Percentiles rank a stretch among this genome's conserved stretches.
Conservation (phyloP, 2,888 invertebrate genomes). For the Choristoneura rosaceana region DNA sequence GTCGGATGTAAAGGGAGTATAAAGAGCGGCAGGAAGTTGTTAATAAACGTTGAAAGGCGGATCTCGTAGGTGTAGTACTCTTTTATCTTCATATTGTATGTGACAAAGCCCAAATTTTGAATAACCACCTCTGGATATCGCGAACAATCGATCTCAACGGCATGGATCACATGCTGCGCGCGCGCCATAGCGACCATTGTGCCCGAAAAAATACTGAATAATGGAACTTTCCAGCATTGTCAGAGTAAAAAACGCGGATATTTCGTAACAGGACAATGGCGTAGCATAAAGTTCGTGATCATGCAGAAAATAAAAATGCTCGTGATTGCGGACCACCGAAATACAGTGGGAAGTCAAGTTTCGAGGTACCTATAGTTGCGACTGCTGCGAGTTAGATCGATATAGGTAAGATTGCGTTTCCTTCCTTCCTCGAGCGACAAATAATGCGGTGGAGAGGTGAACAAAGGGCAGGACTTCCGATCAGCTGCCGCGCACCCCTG, state of each 20-base stretch:
- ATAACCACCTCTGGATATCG: conserved; percentile 74
- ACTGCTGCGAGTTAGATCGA: conserved; percentile 39
- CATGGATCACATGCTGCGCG: conserved; percentile 80
- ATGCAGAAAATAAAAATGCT: conserved; percentile 44
- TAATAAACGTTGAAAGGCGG: conserved; percentile 65
- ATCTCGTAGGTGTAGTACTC: conserved; percentile 71
- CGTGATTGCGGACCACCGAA: conserved; percentile 18
- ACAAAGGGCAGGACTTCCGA: conserved; percentile 85
- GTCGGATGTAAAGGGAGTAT: conserved; percentile 54
- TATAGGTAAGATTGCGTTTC: conserved; percentile 55
- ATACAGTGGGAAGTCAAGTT: conserved; percentile 20
- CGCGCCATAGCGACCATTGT: conserved; percentile 76
- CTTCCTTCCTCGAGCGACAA: conserved; percentile 71
- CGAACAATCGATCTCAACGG: conserved; percentile 75
- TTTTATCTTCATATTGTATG: conserved; percentile 70
- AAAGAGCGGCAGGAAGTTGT: conserved; percentile 72
- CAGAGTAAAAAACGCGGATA: conserved; percentile 75
- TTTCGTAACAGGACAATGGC: conserved; percentile 75
- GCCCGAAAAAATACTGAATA: conserved; percentile 74
- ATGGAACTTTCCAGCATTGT: conserved; percentile 77
- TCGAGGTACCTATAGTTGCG: not conserved
- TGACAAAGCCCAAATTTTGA: conserved; percentile 75
- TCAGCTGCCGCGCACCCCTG: conserved; percentile 81
- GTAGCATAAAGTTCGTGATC: conserved; percentile 64
- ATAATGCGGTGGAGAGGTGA: conserved; percentile 72